A percentile compares a stretch with the other conserved stretches of the same genome.
These are phyloP conservation scores for Poecilus cupreus DNA, from an alignment of 2,888 invertebrate genomes.

Conservation along the genomic window DNA sequence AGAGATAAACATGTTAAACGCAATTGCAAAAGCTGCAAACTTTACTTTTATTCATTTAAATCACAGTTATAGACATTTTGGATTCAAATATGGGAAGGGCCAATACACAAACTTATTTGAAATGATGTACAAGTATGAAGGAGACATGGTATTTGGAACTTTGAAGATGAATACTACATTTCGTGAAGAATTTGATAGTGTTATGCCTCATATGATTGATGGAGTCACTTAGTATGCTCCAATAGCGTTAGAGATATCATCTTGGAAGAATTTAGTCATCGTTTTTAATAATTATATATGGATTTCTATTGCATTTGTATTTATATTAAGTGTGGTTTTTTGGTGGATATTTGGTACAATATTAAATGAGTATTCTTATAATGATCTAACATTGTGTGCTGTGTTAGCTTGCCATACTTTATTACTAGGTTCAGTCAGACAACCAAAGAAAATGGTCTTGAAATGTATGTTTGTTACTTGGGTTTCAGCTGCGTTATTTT, in stretches of 20 bases:
- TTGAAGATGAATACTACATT: slow-evolving; percentile 20
- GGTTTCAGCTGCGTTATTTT: slow-evolving; percentile 1
- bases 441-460: neutral
- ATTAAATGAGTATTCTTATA: neutral
- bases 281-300: neutral
- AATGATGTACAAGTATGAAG: slow-evolving; percentile 33
- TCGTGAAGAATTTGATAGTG: slow-evolving; percentile 31
- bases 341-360: slow-evolving; percentile 21
- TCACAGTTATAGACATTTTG: neutral
- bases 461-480: slow-evolving; percentile 14
- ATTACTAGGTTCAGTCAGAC: neutral
- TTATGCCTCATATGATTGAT: neutral
- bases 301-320: neutral
- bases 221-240: slow-evolving; percentile 20
- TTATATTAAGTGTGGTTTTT: neutral
- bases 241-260: neutral
- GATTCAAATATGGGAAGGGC: neutral
- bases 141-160: slow-evolving; percentile 33
- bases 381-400: neutral
- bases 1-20: slow-evolving; percentile 25
- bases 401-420: neutral
- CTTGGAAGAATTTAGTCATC: slow-evolving; percentile 33
- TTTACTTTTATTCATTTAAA: slow-evolving; percentile 30
- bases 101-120: neutral
- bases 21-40: slow-evolving; percentile 6